Conservation (phyloP, 2,797 vertebrate genomes). For the Holocentrus rufus region DNA sequence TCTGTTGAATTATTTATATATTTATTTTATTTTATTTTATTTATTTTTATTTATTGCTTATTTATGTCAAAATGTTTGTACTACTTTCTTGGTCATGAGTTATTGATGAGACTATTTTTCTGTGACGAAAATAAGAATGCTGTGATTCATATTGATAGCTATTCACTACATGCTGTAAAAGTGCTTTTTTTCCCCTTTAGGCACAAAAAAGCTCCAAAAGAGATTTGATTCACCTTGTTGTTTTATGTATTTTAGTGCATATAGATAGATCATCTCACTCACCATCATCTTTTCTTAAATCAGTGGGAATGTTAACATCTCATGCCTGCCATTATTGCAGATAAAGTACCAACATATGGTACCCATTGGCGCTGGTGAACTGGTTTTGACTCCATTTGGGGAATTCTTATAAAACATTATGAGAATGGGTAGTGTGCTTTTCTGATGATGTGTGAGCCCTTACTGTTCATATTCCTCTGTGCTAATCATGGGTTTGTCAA, state of each 20-base stretch:
- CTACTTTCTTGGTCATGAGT: background rate
- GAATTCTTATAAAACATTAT: constrained; percentile 6
- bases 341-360: background rate
- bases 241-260: background rate
- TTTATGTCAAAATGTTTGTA: constrained; percentile 41
- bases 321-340: background rate
- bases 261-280: background rate
- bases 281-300: background rate
- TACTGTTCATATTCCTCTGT: constrained; percentile 2
- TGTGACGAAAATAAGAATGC: background rate
- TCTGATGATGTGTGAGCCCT: background rate
- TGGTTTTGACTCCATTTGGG: constrained; percentile 5
- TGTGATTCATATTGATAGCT: constrained; percentile 1
- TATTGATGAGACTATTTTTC: constrained; percentile 11
- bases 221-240: too few relatives aligned
- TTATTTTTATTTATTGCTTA: constrained; percentile 31
- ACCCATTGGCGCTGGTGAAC: background rate
- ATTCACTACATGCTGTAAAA: background rate
- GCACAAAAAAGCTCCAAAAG: constrained; percentile 1
- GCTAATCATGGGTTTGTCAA: constrained; percentile 3
- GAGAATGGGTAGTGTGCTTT: constrained; percentile 6
- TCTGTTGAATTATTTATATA: constrained; percentile 46
- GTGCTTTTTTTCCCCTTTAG: background rate
- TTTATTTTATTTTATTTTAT: constrained; percentile 41
- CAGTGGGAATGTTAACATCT: background rate